Evolutionary conservation across 2,113 vertebrate species (phyloP).

Genomic region (Meleagris gallopavo): DNA sequence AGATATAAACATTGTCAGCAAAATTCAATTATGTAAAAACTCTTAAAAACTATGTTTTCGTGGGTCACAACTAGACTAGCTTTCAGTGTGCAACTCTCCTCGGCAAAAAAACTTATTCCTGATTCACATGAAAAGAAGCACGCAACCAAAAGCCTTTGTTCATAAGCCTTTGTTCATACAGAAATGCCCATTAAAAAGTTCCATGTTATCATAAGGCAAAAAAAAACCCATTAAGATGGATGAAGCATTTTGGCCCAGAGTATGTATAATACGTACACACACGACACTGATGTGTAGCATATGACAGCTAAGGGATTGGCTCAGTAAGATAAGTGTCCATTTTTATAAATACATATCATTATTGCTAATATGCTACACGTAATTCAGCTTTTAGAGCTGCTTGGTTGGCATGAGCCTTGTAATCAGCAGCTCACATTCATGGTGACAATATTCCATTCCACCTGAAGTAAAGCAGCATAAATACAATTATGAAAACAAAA

Average conservation of each 20-base stretch:
- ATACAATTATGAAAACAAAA: constrained; percentile 56
- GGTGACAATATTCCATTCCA: constrained; percentile 47
- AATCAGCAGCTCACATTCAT: constrained; percentile 47
- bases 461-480: constrained; percentile 61
- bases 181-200: constrained; percentile 78
- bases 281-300: constrained; percentile 51
- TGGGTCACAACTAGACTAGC: constrained; percentile 87
- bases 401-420: constrained; percentile 27
- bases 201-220: constrained; percentile 77
- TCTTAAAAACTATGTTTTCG: constrained; percentile 23
- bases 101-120: constrained; percentile 65
- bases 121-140: constrained; percentile 74
- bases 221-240: constrained; percentile 28
- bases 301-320: constrained; percentile 71
- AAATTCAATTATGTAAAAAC: constrained; percentile 52
- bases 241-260: constrained; percentile 71
- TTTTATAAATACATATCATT: constrained; percentile 70
- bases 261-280: constrained; percentile 29
- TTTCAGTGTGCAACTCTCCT: constrained; percentile 72
- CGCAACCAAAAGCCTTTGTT: constrained; percentile 79
- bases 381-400: constrained; percentile 57
- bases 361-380: constrained; percentile 81
- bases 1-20: constrained; percentile 66
- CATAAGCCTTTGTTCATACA: constrained; percentile 75
- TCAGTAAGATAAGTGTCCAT: constrained; percentile 73